Evolutionary conservation across 2,888 invertebrate species (phyloP), one percentile per base, ranked within the genome.

Genomic region (Fragum whitleyi): DNA sequence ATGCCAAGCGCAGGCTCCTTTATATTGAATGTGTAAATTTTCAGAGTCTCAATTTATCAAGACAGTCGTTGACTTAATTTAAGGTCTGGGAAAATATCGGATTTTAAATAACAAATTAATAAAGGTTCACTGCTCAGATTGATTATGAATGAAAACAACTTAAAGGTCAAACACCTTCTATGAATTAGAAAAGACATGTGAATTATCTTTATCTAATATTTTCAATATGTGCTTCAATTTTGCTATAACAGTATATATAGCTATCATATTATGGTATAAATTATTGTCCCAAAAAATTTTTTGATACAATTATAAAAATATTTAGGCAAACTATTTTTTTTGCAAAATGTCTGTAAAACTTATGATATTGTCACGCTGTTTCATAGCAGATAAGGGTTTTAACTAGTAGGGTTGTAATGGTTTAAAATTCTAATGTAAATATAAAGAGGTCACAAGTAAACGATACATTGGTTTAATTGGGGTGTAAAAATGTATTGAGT

Each of bases 401-500:
- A 47, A 47, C 47, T 47, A 47, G 47, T 47, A 47, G 47, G 47
- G 47, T 47, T 47, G 47, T 47, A 47, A 47, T 47, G 47, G 47
- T 47, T 47, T 47, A 47, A 39, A 47, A 47, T 47, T 47, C 47
- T 47, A 65, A 21, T 65, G 65, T 65, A 65, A 65, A 65, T 39
- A 65, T 42, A n/a, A 14, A 21, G 42, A 65, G 65, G 65, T 65
- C 65, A 65, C 42, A 65, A 42, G 65, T 65, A 65, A 65, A 26
- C 65, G 42, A 65, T 39, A 65, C 65, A 42, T 65, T 36, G 39
- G 39, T 36, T 65, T 65, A 65, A 65, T 65, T 65, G 47, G 65
- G 26, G 65, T 65, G 65, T 65, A 42, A 65, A 62, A 65, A 65
- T 23, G 36, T 42, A 65, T 65, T 16, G 42, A 65, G 65, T 65